phyloP scores from a whole-genome alignment of 92 coral and sea anemone genomes.

The Epizoanthus rinbou region DNA sequence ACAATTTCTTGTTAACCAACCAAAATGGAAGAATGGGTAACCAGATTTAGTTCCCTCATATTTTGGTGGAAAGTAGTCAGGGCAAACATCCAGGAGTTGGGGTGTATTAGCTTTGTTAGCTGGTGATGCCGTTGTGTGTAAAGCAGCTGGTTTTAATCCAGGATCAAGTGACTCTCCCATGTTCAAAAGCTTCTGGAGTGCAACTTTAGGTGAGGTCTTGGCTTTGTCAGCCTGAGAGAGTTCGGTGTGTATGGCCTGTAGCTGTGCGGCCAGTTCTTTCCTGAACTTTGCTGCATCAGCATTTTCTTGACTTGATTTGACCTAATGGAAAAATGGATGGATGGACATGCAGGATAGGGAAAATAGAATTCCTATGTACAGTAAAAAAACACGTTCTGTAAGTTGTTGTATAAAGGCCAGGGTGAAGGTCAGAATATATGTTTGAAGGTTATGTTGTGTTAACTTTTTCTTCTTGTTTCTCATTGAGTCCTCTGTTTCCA shows the following conservation, averaged over 20 bases:
- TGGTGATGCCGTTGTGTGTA: not conserved
- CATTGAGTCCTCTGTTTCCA: too few relatives aligned
- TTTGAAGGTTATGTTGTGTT: too few relatives aligned
- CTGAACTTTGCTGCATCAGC: not conserved
- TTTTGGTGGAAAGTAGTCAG: slow-evolving; percentile 42
- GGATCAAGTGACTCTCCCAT: slow-evolving; percentile 25
- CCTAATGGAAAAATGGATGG: not conserved
- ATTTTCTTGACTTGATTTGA: not conserved
- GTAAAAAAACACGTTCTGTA: too few relatives aligned
- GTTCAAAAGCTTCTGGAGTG: slow-evolving; percentile 23
- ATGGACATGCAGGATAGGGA: too few relatives aligned
- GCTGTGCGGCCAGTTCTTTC: slow-evolving; percentile 16
- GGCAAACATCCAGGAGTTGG: slow-evolving; percentile 51
- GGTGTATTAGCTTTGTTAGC: not conserved
- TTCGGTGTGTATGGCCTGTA: slow-evolving; percentile 5
- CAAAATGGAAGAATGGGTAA: slow-evolving; percentile 57
- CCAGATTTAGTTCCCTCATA: slow-evolving; percentile 52
- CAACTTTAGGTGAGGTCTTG: not conserved
- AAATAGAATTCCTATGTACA: too few relatives aligned
- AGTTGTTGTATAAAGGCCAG: too few relatives aligned
- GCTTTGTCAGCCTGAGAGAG: slow-evolving; percentile 5
- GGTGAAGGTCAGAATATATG: too few relatives aligned
- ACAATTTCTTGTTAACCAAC: slow-evolving; percentile 56
- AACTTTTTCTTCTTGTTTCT: too few relatives aligned
- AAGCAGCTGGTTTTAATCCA: not conserved